Conservation (phyloP, 2,888 invertebrate genomes). For the Leucophenga montana region DNA sequence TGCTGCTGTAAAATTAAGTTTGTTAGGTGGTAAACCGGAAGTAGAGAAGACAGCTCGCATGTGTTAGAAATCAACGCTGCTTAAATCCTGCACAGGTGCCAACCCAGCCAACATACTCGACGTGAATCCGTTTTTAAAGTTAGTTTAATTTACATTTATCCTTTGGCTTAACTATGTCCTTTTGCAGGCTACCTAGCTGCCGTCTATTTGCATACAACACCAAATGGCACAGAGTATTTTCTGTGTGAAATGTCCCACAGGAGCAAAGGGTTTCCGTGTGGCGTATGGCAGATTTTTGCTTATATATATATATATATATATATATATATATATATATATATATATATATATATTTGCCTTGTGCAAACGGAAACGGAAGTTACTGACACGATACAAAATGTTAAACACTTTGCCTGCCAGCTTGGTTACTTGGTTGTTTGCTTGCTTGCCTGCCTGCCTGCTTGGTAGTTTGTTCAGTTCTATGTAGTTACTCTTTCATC, state of each 20-base stretch:
- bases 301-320: background rate
- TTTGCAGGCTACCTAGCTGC: conserved; percentile 39
- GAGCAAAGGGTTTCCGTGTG: conserved; percentile 12
- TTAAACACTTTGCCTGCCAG: conserved; percentile 64
- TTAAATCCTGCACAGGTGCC: conserved; percentile 42
- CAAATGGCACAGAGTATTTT: no score
- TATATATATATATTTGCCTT: conserved; percentile 36
- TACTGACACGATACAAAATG: conserved; percentile 71
- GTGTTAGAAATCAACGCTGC: conserved; percentile 55
- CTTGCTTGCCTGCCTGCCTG: conserved; percentile 29
- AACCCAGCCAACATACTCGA: background rate
- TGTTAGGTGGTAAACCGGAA: no score
- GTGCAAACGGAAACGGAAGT: conserved; percentile 60
- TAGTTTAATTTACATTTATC: conserved; percentile 71
- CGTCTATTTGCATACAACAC: conserved; percentile 54
- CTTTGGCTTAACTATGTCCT: conserved; percentile 54
- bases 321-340: conserved; percentile 28
- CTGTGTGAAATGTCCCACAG: conserved; percentile 9
- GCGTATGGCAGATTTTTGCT: background rate
- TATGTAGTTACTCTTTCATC: no score
- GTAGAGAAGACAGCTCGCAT: conserved; percentile 25
- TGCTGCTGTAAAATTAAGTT: no score
- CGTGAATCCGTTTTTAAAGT: conserved; percentile 53
- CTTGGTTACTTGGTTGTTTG: conserved; percentile 21
- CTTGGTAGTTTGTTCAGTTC: conserved; percentile 1